These are phyloP conservation scores for Pseudoips prasinana DNA, from an alignment of 2,888 invertebrate species.

Conservation along the genomic window DNA sequence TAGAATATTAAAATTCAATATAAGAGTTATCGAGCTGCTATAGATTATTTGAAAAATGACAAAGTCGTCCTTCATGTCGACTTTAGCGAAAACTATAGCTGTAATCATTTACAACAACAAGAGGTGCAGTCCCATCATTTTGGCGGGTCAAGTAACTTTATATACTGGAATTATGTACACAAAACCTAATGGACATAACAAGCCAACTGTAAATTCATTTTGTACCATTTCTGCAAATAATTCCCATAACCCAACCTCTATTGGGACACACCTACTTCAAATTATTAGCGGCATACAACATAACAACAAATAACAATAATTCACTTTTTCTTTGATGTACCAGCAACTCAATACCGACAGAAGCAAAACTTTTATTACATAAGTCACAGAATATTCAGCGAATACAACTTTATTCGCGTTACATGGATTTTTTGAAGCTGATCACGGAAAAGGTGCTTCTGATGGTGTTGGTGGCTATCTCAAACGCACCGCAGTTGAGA, in stretches of 20 bases:
- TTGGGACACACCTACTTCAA: conserved; percentile 6
- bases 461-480: conserved; percentile 1
- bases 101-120: conserved; percentile 2
- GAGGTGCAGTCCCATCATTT: conserved; percentile 6
- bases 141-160: neutral
- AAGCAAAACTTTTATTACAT: conserved; percentile 5
- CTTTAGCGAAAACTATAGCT: conserved; percentile 5
- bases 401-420: conserved; percentile 2
- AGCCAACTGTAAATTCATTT: neutral
- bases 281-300: neutral
- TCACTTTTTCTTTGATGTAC: conserved; percentile 5
- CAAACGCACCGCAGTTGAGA: neutral
- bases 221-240: conserved; percentile 2
- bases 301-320: neutral
- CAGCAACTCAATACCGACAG: conserved; percentile 5
- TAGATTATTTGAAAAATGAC: neutral
- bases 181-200: neutral
- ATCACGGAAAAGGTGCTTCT: conserved; percentile 5
- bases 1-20: neutral
- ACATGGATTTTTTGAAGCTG: conserved; percentile 6
- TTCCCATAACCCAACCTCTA: conserved; percentile 4
- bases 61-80: conserved; percentile 3
- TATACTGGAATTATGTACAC: conserved; percentile 1
- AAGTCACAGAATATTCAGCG: neutral
- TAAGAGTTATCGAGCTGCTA: neutral